phyloP scores from a whole-genome alignment of 92 coral and sea anemone genomes.

The Palythoa caribaeorum region DNA sequence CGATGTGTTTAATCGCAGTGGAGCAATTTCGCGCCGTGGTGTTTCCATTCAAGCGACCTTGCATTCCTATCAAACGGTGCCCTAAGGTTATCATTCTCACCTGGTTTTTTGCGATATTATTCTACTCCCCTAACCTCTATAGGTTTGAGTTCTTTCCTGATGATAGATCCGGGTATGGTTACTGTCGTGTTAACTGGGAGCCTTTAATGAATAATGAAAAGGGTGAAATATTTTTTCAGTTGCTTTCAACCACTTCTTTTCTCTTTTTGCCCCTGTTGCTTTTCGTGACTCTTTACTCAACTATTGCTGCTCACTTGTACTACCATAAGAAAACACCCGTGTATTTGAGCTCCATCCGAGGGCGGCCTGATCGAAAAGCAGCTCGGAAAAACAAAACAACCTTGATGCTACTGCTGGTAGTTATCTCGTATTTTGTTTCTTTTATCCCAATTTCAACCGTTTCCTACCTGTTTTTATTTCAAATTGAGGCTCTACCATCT shows the following conservation, averaged over 20 bases:
- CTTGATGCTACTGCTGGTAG: constrained; percentile 13
- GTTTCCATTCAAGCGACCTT: constrained; percentile 17
- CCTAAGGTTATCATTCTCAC: neutral
- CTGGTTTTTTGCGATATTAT: constrained; percentile 7
- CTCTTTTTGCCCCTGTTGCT: neutral
- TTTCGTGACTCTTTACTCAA: constrained; percentile 15
- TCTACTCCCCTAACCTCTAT: constrained; percentile 5
- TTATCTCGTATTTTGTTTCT: constrained; percentile 2
- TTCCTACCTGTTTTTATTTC: constrained; percentile 11
- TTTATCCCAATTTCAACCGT: neutral
- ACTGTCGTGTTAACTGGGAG: constrained; percentile 21
- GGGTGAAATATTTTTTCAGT: constrained; percentile 26
- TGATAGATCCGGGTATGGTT: neutral
- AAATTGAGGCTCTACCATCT: neutral
- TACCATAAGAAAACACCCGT: neutral
- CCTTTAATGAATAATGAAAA: constrained; percentile 13
- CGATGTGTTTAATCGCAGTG: constrained; percentile 25
- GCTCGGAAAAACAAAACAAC: constrained; percentile 13
- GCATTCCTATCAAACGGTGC: neutral
- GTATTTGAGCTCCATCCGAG: neutral
- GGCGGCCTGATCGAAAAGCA: constrained; percentile 1
- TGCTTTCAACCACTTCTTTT: neutral
- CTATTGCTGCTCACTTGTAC: neutral
- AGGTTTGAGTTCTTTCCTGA: constrained; percentile 8
- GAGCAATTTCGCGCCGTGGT: constrained; percentile 25